Base-by-base conservation (phyloP, 2,113 vertebrate genomes). In the Campylomormyrus tamandua region DNA sequence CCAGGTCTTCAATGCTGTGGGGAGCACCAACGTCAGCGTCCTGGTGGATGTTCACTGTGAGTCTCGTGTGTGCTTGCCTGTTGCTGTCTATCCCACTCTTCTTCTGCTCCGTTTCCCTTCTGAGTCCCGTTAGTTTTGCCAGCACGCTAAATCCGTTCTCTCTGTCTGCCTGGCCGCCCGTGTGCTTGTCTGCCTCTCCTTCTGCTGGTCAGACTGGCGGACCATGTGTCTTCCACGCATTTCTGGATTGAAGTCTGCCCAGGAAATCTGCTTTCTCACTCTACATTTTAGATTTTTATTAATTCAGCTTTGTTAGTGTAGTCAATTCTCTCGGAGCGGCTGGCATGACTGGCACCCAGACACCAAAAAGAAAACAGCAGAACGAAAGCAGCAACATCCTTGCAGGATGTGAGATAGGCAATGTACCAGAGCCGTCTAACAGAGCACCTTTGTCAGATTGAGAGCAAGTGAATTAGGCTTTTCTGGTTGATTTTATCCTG, bases 11-110 rank as follows among this genome's bases (percentile, higher is more conserved):
- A 99, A 99, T 58, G 97, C 97, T 19, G 97, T 99, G 91, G 98
- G 98, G 45, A 98, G 94, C 96, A 99, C 98, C 92, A 99, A 99
- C 1, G 97, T 99, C 96, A 99, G 98, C 97, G 98, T 98, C 1
- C 94, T 99, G 90, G 98, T 99, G 91, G 98, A 99, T 0, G 98
- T 99, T 2, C 98, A 98, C 94, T 99, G 98, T 99, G 92, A 95
- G 97, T 88, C 92, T 87, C 13, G 62, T 13, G 52, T 88, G 91
- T 90, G 39, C 62, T 88, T 46, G 90, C 89, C 83, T 11, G 85
- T 89, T 9, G 24, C 27, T n/a, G 35, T 24, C 86, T 87, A 31
- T 56, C 49, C 49, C 45, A 19, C 24, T 13, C 17, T 35, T 21
- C 88, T 6, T 90, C 62, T 13, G 13, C 85, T 53, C 35, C 52